Conservation (phyloP, 2,888 invertebrate genomes). For the Ophion ellenae region DNA sequence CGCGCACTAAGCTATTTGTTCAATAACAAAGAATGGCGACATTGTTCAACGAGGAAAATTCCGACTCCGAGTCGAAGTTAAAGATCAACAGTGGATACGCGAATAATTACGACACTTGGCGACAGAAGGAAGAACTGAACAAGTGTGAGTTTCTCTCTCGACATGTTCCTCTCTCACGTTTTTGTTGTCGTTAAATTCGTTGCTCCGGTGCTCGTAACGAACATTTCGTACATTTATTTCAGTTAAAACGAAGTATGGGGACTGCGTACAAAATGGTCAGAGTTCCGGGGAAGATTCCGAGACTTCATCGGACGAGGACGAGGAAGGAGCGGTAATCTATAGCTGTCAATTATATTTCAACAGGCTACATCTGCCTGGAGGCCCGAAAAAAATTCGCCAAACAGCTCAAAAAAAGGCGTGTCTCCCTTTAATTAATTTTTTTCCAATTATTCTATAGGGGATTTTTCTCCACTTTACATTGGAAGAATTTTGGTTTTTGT, state of each 20-base stretch:
- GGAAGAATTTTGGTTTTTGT: too few species aligned
- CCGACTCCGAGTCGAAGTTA: constrained; percentile 84
- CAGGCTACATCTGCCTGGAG: too few species aligned
- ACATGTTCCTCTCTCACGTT: neutral
- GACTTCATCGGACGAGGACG: constrained; percentile 87
- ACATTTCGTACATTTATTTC: constrained; percentile 70
- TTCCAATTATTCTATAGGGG: too few species aligned
- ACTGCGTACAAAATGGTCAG: constrained; percentile 82
- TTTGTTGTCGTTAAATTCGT: constrained; percentile 35
- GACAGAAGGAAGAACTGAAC: constrained; percentile 93
- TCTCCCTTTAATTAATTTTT: too few species aligned
- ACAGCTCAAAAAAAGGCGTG: too few species aligned
- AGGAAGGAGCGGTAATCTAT: constrained; percentile 85
- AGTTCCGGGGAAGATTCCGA: constrained; percentile 83
- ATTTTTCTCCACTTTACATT: too few species aligned
- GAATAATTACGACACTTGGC: constrained; percentile 92
- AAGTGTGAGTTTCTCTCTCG: constrained; percentile 86
- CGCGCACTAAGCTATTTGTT: neutral
- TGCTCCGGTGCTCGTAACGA: neutral
- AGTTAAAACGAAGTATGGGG: constrained; percentile 92
- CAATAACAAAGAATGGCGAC: constrained; percentile 60
- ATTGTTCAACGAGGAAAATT: constrained; percentile 68
- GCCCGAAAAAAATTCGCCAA: too few species aligned
- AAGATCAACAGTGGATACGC: constrained; percentile 93
- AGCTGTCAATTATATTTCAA: neutral